These are phyloP conservation scores for Scaptomyza graminum DNA, from an alignment of 1,140 invertebrate genomes.

Conservation along the genomic window DNA sequence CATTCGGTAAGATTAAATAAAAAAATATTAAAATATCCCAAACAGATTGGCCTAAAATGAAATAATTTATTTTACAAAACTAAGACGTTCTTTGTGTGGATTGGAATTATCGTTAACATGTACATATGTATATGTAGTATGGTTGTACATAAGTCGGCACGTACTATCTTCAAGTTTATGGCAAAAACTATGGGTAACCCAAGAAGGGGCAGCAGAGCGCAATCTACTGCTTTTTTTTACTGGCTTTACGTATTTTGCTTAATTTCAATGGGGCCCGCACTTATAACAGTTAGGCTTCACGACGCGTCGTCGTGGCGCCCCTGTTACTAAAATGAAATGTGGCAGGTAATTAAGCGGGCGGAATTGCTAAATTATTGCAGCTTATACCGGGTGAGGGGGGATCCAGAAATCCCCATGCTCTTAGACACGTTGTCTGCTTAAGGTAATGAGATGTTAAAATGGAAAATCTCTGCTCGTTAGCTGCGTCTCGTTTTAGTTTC, in stretches of 20 bases:
- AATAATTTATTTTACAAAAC: too few relatives aligned
- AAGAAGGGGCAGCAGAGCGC: not conserved
- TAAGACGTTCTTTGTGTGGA: too few relatives aligned
- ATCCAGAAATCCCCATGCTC: slow-evolving; percentile 23
- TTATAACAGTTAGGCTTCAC: not conserved
- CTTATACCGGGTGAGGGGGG: slow-evolving; percentile 34
- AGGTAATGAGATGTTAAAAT: slow-evolving; percentile 83
- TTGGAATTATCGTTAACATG: too few relatives aligned
- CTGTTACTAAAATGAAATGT: slow-evolving; percentile 77
- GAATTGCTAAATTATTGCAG: slow-evolving; percentile 83
- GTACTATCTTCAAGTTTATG: too few relatives aligned
- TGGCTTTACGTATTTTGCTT: slow-evolving; percentile 10
- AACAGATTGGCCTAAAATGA: too few relatives aligned
- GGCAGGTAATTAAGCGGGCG: slow-evolving; percentile 79
- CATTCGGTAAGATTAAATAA: not conserved
- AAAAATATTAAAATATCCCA: too few relatives aligned
- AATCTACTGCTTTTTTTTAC: not conserved
- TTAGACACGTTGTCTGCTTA: slow-evolving; percentile 62
- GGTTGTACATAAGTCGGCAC: too few relatives aligned
- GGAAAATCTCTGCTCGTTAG: slow-evolving; percentile 56
- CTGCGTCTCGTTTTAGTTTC: slow-evolving; percentile 42
- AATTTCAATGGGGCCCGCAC: slow-evolving; percentile 1
- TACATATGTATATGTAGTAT: too few relatives aligned
- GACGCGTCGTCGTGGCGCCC: not conserved
- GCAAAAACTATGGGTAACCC: not conserved